These are phyloP conservation scores for Trichopoda pennipes DNA, from an alignment of 2,888 invertebrate genomes.

Conservation along the genomic window DNA sequence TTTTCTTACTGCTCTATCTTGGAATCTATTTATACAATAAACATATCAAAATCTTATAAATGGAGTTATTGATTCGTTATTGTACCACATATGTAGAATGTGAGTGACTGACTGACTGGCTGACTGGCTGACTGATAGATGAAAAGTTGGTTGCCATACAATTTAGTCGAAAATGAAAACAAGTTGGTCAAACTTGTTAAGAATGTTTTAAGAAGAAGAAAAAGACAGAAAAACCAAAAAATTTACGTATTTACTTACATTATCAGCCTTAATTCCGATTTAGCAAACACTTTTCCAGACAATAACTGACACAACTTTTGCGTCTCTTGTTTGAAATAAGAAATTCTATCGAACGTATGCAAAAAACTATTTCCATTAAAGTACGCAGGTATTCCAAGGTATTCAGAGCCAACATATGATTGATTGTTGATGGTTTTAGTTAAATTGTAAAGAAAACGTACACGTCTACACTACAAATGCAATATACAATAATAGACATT, in stretches of 20 bases:
- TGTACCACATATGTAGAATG: slow-evolving; percentile 61
- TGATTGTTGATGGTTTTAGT: slow-evolving; percentile 58
- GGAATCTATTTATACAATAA: slow-evolving; percentile 67
- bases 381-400: neutral
- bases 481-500: slow-evolving; percentile 28
- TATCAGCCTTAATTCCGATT: slow-evolving; percentile 31
- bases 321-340: slow-evolving; percentile 9
- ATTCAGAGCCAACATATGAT: slow-evolving; percentile 53
- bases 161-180: slow-evolving; percentile 60
- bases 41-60: slow-evolving; percentile 69
- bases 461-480: neutral
- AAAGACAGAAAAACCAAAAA: slow-evolving; percentile 34
- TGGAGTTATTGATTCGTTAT: slow-evolving; percentile 68
- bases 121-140: slow-evolving; percentile 60
- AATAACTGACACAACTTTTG: slow-evolving; percentile 22
- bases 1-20: slow-evolving; percentile 44
- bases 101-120: slow-evolving; percentile 56
- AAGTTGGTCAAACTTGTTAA: slow-evolving; percentile 70
- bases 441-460: slow-evolving; percentile 44
- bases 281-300: slow-evolving; percentile 38
- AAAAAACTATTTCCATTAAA: neutral
- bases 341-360: neutral
- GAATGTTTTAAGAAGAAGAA: slow-evolving; percentile 65
- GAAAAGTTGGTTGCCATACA: slow-evolving; percentile 61
- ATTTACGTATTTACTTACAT: slow-evolving; percentile 14